Conservation (phyloP, 2,888 invertebrate species). For the Silvanus unidentatus region DNA sequence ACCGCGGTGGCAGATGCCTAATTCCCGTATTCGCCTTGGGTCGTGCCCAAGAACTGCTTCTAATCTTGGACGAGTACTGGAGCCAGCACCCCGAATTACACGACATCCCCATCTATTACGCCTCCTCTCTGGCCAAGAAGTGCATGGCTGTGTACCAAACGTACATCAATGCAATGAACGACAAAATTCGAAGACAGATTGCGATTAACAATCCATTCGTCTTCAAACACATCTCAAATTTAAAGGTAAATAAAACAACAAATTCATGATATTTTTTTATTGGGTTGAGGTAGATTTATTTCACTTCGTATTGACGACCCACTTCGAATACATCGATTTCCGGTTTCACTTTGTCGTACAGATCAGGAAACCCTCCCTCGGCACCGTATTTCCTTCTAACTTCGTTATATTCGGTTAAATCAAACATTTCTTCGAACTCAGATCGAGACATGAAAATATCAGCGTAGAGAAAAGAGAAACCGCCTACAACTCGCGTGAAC, state of each 20-base stretch:
- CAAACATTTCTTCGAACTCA: conserved; percentile 66
- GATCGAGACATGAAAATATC: conserved; percentile 62
- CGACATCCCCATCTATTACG: conserved; percentile 98
- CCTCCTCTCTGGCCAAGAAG: conserved; percentile 97
- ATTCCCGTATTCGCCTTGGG: conserved; percentile 99
- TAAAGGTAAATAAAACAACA: conserved; percentile 57
- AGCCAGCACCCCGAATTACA: conserved; percentile 93
- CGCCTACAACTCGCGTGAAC: conserved; percentile 62
- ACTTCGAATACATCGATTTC: conserved; percentile 60
- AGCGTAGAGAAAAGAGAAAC: conserved; percentile 64
- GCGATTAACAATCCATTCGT: conserved; percentile 98
- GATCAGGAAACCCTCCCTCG: conserved; percentile 56
- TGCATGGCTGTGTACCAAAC: conserved; percentile 99
- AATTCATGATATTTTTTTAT: too few relatives aligned
- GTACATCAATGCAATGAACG: conserved; percentile 99
- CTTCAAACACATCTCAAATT: conserved; percentile 93
- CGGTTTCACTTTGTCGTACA: conserved; percentile 63
- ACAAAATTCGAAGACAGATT: conserved; percentile 91
- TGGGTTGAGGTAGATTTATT: conserved; percentile 18
- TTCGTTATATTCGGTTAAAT: conserved; percentile 56
- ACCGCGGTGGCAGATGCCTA: conserved; percentile 93
- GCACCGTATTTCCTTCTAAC: conserved; percentile 57
- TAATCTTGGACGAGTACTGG: conserved; percentile 97
- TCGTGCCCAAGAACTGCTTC: conserved; percentile 89
- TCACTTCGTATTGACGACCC: conserved; percentile 38